phyloP scores from a whole-genome alignment of 1,140 invertebrate species.

The Anadara kagoshimensis region DNA sequence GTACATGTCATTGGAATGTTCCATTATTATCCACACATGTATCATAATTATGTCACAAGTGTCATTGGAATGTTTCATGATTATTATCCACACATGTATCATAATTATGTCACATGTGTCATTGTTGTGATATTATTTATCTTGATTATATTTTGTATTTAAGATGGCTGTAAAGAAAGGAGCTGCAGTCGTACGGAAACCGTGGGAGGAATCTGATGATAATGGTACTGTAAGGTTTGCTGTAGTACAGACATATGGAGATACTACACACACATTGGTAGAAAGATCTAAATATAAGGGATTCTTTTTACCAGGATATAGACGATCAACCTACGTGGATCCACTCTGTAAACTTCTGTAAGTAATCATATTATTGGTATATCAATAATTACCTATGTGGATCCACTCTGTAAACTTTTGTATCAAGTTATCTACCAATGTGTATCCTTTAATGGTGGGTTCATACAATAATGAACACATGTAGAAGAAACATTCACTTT shows the following conservation, averaged over 20 bases:
- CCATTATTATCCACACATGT: no score
- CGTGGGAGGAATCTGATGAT: conserved; percentile 93
- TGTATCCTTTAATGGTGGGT: neutral
- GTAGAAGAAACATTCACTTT: no score
- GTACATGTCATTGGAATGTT: no score
- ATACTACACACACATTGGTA: conserved; percentile 96
- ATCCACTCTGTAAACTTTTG: neutral
- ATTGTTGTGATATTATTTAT: no score
- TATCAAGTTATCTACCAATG: neutral
- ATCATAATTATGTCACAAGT: no score
- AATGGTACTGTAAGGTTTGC: conserved; percentile 90
- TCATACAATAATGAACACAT: neutral
- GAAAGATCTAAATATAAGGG: conserved; percentile 92
- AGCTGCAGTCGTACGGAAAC: conserved; percentile 87
- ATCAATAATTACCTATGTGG: neutral
- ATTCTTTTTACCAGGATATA: conserved; percentile 92
- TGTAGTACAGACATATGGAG: conserved; percentile 94
- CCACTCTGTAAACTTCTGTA: conserved; percentile 81
- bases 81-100: no score
- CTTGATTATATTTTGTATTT: conserved; percentile 45
- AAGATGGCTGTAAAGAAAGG: conserved; percentile 88
- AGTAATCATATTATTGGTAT: conserved; percentile 67
- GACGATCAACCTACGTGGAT: conserved; percentile 76
- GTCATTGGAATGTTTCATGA: no score
- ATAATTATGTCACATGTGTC: no score